These are phyloP conservation scores for Hemibagrus wyckioides DNA, from an alignment of 2,113 vertebrate species.

Conservation along the genomic window DNA sequence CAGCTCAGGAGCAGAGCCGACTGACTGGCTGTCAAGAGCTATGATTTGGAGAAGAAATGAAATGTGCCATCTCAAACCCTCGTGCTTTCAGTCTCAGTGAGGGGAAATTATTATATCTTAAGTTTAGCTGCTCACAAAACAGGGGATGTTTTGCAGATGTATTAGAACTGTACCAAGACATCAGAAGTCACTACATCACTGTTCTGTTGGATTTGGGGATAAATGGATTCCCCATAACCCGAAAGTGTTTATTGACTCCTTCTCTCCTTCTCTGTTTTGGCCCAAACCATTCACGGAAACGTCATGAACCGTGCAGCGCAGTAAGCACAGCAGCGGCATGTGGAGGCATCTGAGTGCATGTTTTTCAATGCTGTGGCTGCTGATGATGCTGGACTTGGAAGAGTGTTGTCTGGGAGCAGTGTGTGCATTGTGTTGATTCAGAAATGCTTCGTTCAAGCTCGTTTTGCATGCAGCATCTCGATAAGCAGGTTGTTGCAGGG, in stretches of 20 bases:
- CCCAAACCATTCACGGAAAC: conserved; percentile 17
- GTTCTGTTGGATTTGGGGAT: not conserved
- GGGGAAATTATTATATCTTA: conserved; percentile 15
- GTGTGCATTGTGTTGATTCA: conserved; percentile 18
- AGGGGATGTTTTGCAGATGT: conserved; percentile 8
- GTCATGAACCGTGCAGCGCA: conserved; percentile 14
- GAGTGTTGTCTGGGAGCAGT: conserved; percentile 28
- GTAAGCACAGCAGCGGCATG: conserved; percentile 10
- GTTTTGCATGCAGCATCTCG: conserved; percentile 98
- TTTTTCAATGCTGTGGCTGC: conserved; percentile 40
- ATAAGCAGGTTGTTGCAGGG: conserved; percentile 99
- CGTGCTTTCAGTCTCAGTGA: conserved; percentile 32
- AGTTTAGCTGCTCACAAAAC: conserved; percentile 46
- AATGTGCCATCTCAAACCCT: conserved; percentile 16
- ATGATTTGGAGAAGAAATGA: conserved; percentile 23
- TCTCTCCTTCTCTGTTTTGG: conserved; percentile 8
- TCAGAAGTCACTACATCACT: conserved; percentile 38
- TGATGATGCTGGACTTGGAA: conserved; percentile 46
- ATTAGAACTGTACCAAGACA: conserved; percentile 28
- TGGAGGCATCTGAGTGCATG: conserved; percentile 16
- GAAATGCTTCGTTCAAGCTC: conserved; percentile 75
- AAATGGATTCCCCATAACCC: not conserved
- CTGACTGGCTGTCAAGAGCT: not conserved
- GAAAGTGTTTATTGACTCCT: conserved; percentile 15
- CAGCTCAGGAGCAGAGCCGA: conserved; percentile 41